Conservation (phyloP, 2,888 invertebrate genomes). For the Augochlorella aurata region DNA sequence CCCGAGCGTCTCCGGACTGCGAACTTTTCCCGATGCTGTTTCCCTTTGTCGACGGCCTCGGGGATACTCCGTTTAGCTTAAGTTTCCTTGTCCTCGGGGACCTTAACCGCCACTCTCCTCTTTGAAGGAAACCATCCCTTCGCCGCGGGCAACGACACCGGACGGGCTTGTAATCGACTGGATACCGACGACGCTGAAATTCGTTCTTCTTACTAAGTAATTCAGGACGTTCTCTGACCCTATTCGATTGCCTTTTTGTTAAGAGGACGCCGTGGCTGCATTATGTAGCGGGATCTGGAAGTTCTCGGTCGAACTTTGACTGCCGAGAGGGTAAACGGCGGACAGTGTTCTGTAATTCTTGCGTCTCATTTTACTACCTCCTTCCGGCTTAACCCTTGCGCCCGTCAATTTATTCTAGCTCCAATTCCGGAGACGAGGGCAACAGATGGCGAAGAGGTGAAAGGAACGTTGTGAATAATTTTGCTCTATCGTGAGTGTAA, state of each 20-base stretch:
- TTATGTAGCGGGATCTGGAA: no score
- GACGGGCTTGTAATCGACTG: not conserved
- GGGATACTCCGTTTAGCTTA: conserved; percentile 50
- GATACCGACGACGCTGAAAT: not conserved
- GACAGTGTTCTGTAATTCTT: no score
- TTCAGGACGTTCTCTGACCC: not conserved
- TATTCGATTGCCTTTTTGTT: not conserved
- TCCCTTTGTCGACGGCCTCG: conserved; percentile 35
- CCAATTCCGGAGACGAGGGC: no score
- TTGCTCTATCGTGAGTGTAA: no score
- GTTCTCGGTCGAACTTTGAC: no score
- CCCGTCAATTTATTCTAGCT: no score
- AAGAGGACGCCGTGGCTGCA: no score
- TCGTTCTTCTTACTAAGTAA: not conserved
- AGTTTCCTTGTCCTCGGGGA: conserved; percentile 36
- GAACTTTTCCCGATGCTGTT: conserved; percentile 52
- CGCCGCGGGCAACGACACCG: not conserved
- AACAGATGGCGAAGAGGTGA: no score
- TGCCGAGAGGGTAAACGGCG: no score
- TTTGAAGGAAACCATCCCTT: not conserved
- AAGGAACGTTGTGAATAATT: no score
- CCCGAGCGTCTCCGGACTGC: conserved; percentile 8
- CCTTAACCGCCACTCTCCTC: conserved; percentile 26
- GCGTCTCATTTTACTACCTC: no score
- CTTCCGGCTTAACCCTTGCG: no score